These are phyloP conservation scores for fruit fly (Drosophila melanogaster) DNA, from an alignment of 1,140 invertebrate species.

Conservation along the genomic window DNA sequence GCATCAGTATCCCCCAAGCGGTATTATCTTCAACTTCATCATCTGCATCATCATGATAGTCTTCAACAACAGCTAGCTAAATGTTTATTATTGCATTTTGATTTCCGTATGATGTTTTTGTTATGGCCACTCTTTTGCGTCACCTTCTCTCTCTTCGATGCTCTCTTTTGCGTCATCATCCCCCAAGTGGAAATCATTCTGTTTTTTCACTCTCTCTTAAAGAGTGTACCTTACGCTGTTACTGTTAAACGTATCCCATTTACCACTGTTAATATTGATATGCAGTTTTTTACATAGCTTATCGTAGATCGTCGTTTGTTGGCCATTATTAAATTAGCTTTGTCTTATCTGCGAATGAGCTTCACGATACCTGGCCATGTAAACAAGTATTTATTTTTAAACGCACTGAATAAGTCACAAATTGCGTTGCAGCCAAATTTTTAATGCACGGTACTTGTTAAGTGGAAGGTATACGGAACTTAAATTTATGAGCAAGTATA, in stretches of 20 bases:
- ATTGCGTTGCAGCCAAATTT: conserved; percentile 19
- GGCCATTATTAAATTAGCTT: not conserved
- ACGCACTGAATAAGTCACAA: conserved; percentile 3
- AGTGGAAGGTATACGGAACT: not conserved
- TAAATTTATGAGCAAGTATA: no score
- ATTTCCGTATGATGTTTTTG: conserved; percentile 68
- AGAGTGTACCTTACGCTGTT: conserved; percentile 13
- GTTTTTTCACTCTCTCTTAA: conserved; percentile 15
- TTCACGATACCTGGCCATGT: not conserved
- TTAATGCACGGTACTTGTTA: not conserved
- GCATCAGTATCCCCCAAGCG: conserved; percentile 32
- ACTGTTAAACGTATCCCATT: conserved; percentile 13
- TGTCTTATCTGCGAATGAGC: not conserved
- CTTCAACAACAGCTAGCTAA: conserved; percentile 30
- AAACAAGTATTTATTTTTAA: not conserved
- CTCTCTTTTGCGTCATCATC: conserved; percentile 27
- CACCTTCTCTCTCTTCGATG: conserved; percentile 2
- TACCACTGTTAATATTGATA: not conserved
- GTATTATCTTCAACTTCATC: conserved; percentile 46
- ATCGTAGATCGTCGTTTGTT: conserved; percentile 6
- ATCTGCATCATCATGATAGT: conserved; percentile 44
- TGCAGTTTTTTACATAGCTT: not conserved
- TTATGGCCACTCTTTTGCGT: conserved; percentile 35
- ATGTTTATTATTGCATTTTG: conserved; percentile 79
- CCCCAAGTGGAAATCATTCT: conserved; percentile 5